Conservation (phyloP, 2,888 invertebrate genomes). For the Eubasilissa splendida region DNA sequence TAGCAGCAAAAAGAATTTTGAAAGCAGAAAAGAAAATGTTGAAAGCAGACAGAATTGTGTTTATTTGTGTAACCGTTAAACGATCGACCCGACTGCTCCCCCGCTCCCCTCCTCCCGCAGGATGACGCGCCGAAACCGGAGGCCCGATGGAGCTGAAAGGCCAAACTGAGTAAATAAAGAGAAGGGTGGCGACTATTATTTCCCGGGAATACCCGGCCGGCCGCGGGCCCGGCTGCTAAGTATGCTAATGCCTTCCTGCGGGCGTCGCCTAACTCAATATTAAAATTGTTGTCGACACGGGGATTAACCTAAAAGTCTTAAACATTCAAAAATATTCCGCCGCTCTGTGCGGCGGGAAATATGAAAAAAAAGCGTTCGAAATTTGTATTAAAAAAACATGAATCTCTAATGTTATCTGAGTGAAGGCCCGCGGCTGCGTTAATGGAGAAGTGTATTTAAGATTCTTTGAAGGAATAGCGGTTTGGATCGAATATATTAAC, state of each 20-base stretch:
- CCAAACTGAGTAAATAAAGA: not conserved
- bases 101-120: not conserved
- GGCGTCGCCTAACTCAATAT: constrained; percentile 48
- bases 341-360: constrained; percentile 10
- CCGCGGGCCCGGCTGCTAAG: constrained; percentile 14
- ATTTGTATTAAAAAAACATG: constrained; percentile 31
- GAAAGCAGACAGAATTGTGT: not conserved
- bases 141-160: constrained; percentile 6
- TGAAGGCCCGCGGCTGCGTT: not conserved
- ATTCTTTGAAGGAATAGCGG: not conserved
- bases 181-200: not conserved
- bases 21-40: not conserved
- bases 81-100: not conserved
- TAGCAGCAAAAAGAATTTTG: too few species aligned
- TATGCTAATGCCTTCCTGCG: constrained; percentile 34
- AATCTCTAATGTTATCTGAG: constrained; percentile 38
- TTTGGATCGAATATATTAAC: too few species aligned
- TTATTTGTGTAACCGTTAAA: constrained; percentile 3
- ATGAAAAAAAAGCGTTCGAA: constrained; percentile 20
- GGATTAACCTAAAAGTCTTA: constrained; percentile 36
- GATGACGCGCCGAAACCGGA: not conserved
- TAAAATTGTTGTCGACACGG: constrained; percentile 52
- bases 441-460: constrained; percentile 6
- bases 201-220: not conserved
- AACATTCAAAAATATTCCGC: constrained; percentile 50